Percentiles rank a stretch among this genome's conserved stretches.
Conservation (phyloP, 2,797 vertebrate genomes). For the Chanos chanos region DNA sequence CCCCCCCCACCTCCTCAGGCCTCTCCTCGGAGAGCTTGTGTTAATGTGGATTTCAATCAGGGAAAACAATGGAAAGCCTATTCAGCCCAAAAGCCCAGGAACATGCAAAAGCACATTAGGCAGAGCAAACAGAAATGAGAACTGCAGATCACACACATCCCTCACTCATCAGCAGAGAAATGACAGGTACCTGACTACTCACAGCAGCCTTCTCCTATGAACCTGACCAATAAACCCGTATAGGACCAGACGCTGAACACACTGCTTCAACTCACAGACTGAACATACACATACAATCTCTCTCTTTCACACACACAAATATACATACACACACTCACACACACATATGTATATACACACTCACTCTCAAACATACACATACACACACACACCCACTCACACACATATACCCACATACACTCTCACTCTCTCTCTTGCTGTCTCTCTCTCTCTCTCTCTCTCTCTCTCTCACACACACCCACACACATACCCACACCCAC, state of each 20-base stretch:
- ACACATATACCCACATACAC: too few species aligned
- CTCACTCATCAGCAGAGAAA: constrained; percentile 37
- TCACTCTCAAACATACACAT: too few species aligned
- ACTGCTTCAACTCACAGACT: constrained; percentile 3
- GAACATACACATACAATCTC: too few species aligned
- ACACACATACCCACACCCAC: too few species aligned
- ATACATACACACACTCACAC: background rate
- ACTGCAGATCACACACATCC: constrained; percentile 43
- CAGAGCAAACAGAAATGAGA: constrained; percentile 47
- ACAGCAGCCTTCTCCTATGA: constrained; percentile 64
- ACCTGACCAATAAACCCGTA: constrained; percentile 71
- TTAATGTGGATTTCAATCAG: constrained; percentile 41
- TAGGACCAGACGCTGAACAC: constrained; percentile 59
- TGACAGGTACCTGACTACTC: constrained; percentile 63
- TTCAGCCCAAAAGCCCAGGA: constrained; percentile 23
- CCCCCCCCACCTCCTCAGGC: constrained; percentile 2
- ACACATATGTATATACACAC: background rate
- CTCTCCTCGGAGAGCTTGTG: constrained; percentile 28
- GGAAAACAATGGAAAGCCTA: constrained; percentile 22
- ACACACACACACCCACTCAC: too few species aligned
- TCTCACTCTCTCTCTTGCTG: too few species aligned
- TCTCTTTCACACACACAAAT: too few species aligned
- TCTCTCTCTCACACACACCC: too few species aligned
- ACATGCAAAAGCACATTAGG: constrained; percentile 32
- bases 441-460: too few species aligned